A percentile compares a stretch with the other conserved stretches of the same genome.
These are phyloP conservation scores for Chroicocephalus ridibundus DNA, from an alignment of 2,113 vertebrate genomes.

Conservation along the genomic window DNA sequence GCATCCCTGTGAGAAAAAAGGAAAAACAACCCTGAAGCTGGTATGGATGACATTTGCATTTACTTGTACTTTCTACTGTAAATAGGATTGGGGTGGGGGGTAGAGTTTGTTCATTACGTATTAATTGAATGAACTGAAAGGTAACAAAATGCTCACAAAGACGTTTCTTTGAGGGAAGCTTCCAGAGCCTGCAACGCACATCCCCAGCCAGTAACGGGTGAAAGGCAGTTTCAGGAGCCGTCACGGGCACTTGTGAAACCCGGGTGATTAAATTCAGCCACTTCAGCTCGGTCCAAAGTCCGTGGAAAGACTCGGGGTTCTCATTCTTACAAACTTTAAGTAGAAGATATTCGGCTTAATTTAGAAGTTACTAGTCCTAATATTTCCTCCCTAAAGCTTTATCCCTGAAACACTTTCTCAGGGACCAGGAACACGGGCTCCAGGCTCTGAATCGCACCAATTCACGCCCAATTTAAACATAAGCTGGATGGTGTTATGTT, in stretches of 20 bases:
- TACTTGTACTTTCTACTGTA: neutral
- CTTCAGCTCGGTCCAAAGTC: neutral
- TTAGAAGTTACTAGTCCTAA: neutral
- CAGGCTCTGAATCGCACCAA: neutral
- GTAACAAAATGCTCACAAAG: neutral
- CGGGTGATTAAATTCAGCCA: neutral
- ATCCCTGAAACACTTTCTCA: neutral
- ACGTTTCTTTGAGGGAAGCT: neutral
- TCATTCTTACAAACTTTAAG: neutral
- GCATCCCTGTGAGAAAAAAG: neutral
- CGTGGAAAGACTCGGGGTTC: neutral
- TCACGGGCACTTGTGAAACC: neutral
- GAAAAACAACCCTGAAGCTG: neutral
- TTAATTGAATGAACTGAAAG: neutral
- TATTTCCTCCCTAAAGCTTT: neutral
- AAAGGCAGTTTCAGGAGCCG: neutral
- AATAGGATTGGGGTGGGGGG: neutral
- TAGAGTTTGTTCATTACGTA: neutral
- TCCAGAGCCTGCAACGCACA: neutral
- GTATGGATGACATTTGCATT: neutral
- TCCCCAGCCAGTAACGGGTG: neutral
- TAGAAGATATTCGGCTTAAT: neutral
- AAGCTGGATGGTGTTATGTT: neutral
- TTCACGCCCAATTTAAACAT: neutral
- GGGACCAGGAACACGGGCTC: neutral